Evolutionary conservation across 2,888 invertebrate species (phyloP), one percentile per base, ranked within the genome.

Genomic region (Anoncus sp.): DNA sequence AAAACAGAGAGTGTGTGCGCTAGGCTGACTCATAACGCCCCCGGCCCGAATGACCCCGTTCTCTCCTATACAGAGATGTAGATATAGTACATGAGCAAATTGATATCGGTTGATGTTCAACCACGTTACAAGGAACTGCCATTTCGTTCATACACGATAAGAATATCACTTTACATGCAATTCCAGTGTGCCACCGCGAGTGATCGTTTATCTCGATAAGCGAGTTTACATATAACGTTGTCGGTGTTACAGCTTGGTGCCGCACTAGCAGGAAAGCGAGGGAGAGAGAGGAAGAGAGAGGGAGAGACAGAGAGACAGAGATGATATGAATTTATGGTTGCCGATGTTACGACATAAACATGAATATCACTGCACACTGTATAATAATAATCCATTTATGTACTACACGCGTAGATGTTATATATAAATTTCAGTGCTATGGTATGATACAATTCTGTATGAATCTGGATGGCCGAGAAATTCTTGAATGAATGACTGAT

Each of bases 131-230:
- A 66, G 47, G 40, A 73, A 66, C 51, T 49, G 51, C 49, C 57
- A 65, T 73, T 73, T 60, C 57, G 38, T 53, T 67, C 74, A 45
- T 35, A 47, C 43, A 67, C 67, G 74, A 74, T 74, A 74, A 67
- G 53, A 74, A 67, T 74, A 67, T 74, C 60, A 74, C 60, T 74
- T 74, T 74, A 66, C 74, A 60, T 74, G 60, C 66, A 60, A 60
- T 67, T 74, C 53, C 35, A 22, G 31, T 16, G 22, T 51, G 60
- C 38, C 22, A 31, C 27, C 38, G 38, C 47, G 65, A 31, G 40
- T 51, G 59, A 74, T 66, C 20, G 18, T 59, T 43, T 22, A 60
- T 74, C 16, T 51, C 53, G 66, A 67, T 74, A 60, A 53, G 35
- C 45, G 51, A 51, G 5, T 43, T 40, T 43, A 40, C 22, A 43